Conservation (phyloP, 2,113 vertebrate species). For the Engystomops pustulosus region DNA sequence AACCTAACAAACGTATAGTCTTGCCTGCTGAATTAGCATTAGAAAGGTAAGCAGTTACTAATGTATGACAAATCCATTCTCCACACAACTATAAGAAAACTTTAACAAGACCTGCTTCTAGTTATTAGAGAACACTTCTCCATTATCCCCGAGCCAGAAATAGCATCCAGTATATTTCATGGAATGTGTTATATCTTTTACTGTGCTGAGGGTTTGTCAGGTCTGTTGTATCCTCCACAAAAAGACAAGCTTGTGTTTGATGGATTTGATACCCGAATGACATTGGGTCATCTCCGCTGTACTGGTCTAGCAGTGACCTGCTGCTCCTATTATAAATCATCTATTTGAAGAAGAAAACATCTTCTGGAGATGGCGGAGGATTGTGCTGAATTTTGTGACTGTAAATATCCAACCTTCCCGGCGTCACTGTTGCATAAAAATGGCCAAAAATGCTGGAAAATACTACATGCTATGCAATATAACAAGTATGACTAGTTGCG, state of each 20-base stretch:
- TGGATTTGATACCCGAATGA: conserved; percentile 36
- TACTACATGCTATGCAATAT: no score
- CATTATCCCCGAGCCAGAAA: not conserved
- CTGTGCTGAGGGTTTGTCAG: not conserved
- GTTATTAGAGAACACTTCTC: conserved; percentile 23
- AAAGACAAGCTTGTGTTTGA: conserved; percentile 22
- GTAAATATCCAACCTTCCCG: not conserved
- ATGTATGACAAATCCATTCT: not conserved
- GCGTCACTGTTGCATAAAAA: not conserved
- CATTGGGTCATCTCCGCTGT: conserved; percentile 30
- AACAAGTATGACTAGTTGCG: no score
- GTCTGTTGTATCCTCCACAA: conserved; percentile 15
- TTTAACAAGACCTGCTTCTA: not conserved
- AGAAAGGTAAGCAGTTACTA: not conserved
- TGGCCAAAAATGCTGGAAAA: no score
- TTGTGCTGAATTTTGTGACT: no score
- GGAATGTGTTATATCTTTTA: conserved; percentile 17
- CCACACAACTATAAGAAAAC: not conserved
- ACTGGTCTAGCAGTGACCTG: conserved; percentile 14
- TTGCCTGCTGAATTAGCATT: not conserved
- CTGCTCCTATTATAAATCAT: conserved; percentile 43
- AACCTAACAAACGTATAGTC: no score
- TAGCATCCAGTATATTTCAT: not conserved
- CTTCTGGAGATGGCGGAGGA: not conserved
- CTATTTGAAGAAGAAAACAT: conserved; percentile 28